Evolutionary conservation across 2,113 vertebrate species (phyloP).

Genomic region (Dasypus novemcinctus): DNA sequence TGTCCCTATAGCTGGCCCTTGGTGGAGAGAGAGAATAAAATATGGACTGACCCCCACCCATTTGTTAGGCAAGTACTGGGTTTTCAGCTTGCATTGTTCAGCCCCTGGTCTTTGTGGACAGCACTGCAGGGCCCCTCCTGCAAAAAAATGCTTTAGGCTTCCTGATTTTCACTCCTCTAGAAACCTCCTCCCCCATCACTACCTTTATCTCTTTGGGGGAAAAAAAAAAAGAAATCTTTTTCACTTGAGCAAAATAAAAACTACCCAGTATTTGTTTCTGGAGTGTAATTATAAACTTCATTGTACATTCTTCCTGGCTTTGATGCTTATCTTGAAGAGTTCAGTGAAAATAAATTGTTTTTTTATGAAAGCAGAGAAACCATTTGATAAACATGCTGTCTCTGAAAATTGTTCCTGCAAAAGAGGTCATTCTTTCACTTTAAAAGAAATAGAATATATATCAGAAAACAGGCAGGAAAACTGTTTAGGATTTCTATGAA

Average conservation of each 20-base stretch:
- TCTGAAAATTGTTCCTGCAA: constrained; percentile 86
- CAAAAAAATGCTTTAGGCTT: constrained; percentile 38
- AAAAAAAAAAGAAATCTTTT: constrained; percentile 37
- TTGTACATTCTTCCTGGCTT: constrained; percentile 84
- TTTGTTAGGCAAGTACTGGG: constrained; percentile 45
- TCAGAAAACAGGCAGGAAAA: constrained; percentile 81
- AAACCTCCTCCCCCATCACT: constrained; percentile 38
- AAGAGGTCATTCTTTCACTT: constrained; percentile 85
- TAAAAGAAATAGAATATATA: constrained; percentile 83
- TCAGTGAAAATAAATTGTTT: constrained; percentile 87
- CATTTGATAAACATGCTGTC: constrained; percentile 84
- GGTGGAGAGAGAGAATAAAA: constrained; percentile 55
- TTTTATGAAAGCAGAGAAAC: constrained; percentile 86
- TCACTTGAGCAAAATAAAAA: constrained; percentile 80
- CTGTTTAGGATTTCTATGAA: constrained; percentile 78
- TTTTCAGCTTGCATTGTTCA: constrained; percentile 72
- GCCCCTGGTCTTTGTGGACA: constrained; percentile 64
- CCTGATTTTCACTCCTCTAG: constrained; percentile 34
- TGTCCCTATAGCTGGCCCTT: constrained; percentile 51
- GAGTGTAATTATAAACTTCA: constrained; percentile 86
- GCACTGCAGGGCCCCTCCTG: neutral
- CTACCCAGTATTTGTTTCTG: constrained; percentile 80
- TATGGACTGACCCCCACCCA: constrained; percentile 40
- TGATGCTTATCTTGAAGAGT: constrained; percentile 85
- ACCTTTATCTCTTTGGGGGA: constrained; percentile 65